Evolutionary conservation across 2,888 invertebrate species (phyloP), one percentile per base, ranked within the genome.

Genomic region (Drosophila quasianomalipes): DNA sequence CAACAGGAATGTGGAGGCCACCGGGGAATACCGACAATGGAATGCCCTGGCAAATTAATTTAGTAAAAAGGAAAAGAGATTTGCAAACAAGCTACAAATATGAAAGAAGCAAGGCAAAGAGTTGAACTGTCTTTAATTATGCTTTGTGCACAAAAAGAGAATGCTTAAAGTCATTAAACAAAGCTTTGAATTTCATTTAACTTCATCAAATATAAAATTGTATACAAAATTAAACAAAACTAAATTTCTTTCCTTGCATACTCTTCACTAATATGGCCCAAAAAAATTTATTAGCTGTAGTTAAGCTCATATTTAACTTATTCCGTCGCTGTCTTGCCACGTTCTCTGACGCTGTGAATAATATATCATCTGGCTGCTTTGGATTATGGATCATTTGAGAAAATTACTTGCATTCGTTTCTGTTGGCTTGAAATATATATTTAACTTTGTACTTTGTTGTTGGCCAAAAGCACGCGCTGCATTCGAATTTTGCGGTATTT

Each of bases 401-500:
- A 66, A 74, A 83, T 70, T 68, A 70, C 53, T 54, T 60, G 35
- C 68, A 72, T 76, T 68, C 44, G 35, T 74, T 77, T 57, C 22
- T 61, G 55, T 60, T 66, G 12, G 19, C 31, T 58, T 47, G 26
- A 31, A 54, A 44, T 51, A 53, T 66, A 60, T 66, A 60, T 61
- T 47, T 47, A 26, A 26, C 26, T 22, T 22, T 22, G 54, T 10
- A 51, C 30, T 41, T 22, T 22, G 22, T 22, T 52, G 7, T 14
- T 35, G 22, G 26, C 31, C 37, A 39, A 39, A 22, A 22, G 16
- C 30, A 49, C 12, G 28, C 19, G 19, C n/a, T 63, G 64, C 65
- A 63, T 37, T 65, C 16, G 3, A 65, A 31, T 66, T 49, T 31
- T 26, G n/a, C 19, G 54, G 35, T 26, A 16, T 1, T n/a, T 57